A percentile compares a stretch with the other conserved stretches of the same genome.
Conservation (phyloP, 64 coral and sea anemone genomes). For the Montipora efflorescens region DNA sequence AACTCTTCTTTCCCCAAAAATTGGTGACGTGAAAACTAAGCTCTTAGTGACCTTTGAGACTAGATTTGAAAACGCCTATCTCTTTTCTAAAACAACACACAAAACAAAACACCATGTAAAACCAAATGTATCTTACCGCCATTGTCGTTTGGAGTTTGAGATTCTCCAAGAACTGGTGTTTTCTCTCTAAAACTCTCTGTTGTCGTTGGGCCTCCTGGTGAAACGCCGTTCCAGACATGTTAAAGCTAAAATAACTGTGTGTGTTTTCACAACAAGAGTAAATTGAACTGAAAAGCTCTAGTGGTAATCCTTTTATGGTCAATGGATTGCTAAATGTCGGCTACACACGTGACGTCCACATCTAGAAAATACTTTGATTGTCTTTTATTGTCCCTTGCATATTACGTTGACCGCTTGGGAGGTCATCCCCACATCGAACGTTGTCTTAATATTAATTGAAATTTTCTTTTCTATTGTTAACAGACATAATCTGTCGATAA, state of each 20-base stretch:
- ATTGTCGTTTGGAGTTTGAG: neutral
- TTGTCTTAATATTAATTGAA: no score
- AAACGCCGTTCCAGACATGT: constrained; percentile 56
- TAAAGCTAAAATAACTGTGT: neutral
- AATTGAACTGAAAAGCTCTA: neutral
- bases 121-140: neutral
- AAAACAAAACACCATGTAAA: neutral
- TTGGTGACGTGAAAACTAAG: no score
- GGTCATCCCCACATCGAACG: neutral
- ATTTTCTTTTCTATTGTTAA: neutral
- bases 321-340: neutral
- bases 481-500: neutral
- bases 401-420: constrained; percentile 4
- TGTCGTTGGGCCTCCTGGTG: constrained; percentile 61
- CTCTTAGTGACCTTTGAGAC: no score
- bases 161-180: constrained; percentile 31
- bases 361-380: constrained; percentile 36
- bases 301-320: neutral
- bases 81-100: neutral
- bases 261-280: neutral
- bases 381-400: neutral
- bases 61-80: neutral
- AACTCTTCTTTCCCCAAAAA: neutral
- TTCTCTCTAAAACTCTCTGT: constrained; percentile 52
- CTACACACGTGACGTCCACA: neutral